Evolutionary conservation across 2,113 vertebrate species (phyloP).

Genomic region (Sapayoa aenigma): DNA sequence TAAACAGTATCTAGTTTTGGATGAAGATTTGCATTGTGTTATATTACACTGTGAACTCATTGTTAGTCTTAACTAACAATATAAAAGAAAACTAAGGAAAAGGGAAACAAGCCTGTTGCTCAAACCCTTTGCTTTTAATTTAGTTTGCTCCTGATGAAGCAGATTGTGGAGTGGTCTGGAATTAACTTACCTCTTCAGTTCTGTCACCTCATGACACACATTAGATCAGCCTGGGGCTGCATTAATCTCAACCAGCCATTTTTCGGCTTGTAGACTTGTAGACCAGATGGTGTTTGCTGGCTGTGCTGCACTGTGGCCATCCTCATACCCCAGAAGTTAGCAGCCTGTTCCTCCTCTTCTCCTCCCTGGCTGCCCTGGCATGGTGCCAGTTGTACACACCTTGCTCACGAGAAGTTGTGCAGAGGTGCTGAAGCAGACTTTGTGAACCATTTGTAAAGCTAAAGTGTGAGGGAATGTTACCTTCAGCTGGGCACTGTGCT

Average conservation of each 20-base stretch:
- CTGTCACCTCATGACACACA: background rate
- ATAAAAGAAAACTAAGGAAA: background rate
- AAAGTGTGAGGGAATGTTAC: background rate
- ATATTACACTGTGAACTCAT: background rate
- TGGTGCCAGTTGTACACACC: background rate
- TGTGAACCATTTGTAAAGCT: background rate
- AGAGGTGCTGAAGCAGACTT: background rate
- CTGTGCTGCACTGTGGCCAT: background rate
- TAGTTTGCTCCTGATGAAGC: background rate
- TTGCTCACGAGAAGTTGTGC: background rate
- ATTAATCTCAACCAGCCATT: background rate
- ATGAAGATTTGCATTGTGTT: background rate
- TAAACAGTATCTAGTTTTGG: background rate
- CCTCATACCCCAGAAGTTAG: background rate
- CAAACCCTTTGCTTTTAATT: conserved; percentile 1
- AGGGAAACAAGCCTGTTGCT: background rate
- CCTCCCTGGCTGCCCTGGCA: background rate
- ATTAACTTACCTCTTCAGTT: background rate
- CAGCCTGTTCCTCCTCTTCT: background rate
- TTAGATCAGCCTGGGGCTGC: conserved; percentile 19
- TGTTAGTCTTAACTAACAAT: background rate
- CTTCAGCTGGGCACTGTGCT: background rate
- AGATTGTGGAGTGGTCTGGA: background rate
- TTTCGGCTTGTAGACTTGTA: background rate
- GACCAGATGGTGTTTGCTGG: conserved; percentile 19